phyloP scores from a whole-genome alignment of 2,797 vertebrate species.

The Sebastes alutus region DNA sequence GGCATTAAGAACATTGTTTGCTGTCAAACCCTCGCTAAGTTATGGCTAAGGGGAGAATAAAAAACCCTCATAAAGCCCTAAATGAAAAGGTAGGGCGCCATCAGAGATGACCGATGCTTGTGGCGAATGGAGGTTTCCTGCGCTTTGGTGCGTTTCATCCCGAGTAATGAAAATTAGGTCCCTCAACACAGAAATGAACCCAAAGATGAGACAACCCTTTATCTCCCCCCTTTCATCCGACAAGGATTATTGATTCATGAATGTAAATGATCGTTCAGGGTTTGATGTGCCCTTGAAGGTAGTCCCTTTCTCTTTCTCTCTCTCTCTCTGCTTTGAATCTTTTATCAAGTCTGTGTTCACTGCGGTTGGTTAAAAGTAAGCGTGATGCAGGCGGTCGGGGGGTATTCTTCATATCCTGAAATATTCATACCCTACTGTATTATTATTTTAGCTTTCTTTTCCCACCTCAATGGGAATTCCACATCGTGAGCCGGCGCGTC shows the following conservation, averaged over 20 bases:
- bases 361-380: conserved; percentile 39
- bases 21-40: conserved; percentile 51
- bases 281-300: conserved; percentile 71
- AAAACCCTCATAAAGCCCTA: conserved; percentile 55
- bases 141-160: conserved; percentile 50
- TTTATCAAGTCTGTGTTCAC: conserved; percentile 52
- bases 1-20: conserved; percentile 51
- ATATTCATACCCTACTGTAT: conserved; percentile 55
- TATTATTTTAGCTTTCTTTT: conserved; percentile 38
- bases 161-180: conserved; percentile 68
- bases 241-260: conserved; percentile 78
- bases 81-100: conserved; percentile 45
- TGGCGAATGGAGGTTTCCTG: conserved; percentile 33
- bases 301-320: conserved; percentile 11
- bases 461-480: conserved; percentile 16
- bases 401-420: conserved; percentile 35
- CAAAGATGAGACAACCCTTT: conserved; percentile 65
- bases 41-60: conserved; percentile 34
- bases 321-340: conserved; percentile 47
- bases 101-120: conserved; percentile 40
- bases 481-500: conserved; percentile 13
- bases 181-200: conserved; percentile 65
- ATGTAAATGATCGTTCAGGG: conserved; percentile 72
- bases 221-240: conserved; percentile 55
- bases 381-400: conserved; percentile 3